phyloP scores from a whole-genome alignment of 2,113 vertebrate genomes.

The Bucco capensis region DNA sequence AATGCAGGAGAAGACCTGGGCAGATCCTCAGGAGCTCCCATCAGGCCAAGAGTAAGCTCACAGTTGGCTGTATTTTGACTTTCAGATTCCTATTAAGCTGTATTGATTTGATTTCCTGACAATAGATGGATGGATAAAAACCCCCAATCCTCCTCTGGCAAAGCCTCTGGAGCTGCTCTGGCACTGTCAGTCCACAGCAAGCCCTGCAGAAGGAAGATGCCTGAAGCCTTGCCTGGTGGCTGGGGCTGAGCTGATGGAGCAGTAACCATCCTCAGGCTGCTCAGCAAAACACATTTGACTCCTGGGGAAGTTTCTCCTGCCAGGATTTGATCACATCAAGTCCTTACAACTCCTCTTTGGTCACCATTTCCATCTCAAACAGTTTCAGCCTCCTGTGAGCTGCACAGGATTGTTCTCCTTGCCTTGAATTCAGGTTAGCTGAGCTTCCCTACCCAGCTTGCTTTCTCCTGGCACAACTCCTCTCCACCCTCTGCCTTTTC shows the following conservation, averaged over 20 bases:
- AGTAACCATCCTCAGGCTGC: not conserved
- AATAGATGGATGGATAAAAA: not conserved
- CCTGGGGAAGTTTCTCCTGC: not conserved
- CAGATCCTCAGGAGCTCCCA: constrained; percentile 74
- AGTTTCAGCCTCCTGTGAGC: not conserved
- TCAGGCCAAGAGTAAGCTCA: constrained; percentile 60
- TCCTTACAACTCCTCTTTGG: not conserved
- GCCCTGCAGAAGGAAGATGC: not conserved
- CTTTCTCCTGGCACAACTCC: not conserved
- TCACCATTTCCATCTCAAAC: not conserved
- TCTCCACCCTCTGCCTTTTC: not conserved
- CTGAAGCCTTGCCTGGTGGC: not conserved
- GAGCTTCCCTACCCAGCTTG: not conserved
- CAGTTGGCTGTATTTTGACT: constrained; percentile 62
- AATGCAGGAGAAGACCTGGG: constrained; percentile 56
- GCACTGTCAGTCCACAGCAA: not conserved
- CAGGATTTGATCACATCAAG: constrained; percentile 1
- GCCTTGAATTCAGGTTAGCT: not conserved
- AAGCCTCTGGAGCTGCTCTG: not conserved
- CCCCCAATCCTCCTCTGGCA: not conserved
- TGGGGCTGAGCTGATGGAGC: not conserved
- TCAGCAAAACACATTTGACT: constrained; percentile 37
- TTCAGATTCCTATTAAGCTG: constrained; percentile 57
- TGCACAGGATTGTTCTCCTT: not conserved
- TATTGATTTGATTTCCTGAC: constrained; percentile 51